These are phyloP conservation scores for Nebria salina DNA, from an alignment of 2,888 invertebrate species.

Conservation along the genomic window DNA sequence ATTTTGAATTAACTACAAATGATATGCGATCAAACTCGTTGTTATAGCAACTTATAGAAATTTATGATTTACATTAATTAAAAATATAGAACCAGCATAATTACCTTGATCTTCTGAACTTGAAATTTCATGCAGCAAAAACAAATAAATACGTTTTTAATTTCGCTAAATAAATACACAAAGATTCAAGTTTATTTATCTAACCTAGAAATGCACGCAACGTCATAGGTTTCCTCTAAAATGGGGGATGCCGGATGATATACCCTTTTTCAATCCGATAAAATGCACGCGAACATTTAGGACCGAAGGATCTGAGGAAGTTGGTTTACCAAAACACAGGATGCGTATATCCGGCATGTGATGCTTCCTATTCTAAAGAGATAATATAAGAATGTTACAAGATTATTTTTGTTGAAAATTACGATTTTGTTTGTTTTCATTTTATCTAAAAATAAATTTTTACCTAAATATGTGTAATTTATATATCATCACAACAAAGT, in stretches of 20 bases:
- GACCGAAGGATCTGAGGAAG: not conserved
- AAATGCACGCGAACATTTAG: not conserved
- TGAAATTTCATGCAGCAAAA: not conserved
- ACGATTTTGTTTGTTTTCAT: not conserved
- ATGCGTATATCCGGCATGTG: not conserved
- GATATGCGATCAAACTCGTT: not conserved
- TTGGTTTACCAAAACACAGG: not conserved
- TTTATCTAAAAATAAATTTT: not conserved
- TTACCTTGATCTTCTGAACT: slow-evolving; percentile 10
- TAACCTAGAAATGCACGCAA: not conserved
- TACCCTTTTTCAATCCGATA: not conserved
- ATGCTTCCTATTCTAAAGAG: not conserved
- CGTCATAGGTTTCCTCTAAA: not conserved
- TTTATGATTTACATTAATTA: too few relatives aligned
- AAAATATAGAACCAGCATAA: too few relatives aligned
- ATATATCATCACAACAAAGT: too few relatives aligned
- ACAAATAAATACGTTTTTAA: not conserved
- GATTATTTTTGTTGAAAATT: not conserved
- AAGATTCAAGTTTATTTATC: not conserved
- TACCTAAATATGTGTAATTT: not conserved
- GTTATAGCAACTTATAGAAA: not conserved
- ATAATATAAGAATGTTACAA: not conserved
- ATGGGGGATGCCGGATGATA: not conserved
- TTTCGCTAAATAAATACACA: slow-evolving; percentile 15
- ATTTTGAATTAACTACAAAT: not conserved